Conservation (phyloP, 92 coral and sea anemone genomes). For the Porites cylindrica region DNA sequence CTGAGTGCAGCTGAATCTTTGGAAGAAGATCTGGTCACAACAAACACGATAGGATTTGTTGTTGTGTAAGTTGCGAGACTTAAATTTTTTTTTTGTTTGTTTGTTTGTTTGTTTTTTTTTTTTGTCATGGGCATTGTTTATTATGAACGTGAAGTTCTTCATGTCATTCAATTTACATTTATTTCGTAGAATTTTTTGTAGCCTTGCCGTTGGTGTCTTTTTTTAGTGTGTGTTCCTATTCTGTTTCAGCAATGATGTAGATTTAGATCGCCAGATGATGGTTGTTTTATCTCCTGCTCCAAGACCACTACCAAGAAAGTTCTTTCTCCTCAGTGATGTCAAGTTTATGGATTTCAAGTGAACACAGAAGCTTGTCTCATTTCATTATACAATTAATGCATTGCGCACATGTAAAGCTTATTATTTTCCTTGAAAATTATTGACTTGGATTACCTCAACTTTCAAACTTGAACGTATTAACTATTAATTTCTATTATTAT, state of each 20-base stretch:
- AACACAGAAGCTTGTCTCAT: not conserved
- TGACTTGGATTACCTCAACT: too few species aligned
- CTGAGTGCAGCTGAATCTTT: slow-evolving; percentile 93
- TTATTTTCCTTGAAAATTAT: too few species aligned
- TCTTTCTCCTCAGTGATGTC: slow-evolving; percentile 87
- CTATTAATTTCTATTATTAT: too few species aligned
- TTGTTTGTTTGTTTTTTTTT: too few species aligned
- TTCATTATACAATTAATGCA: too few species aligned
- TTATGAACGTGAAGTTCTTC: too few species aligned
- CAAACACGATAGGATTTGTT: slow-evolving; percentile 90
- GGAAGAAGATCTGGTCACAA: slow-evolving; percentile 86
- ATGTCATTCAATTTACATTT: too few species aligned
- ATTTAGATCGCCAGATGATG: slow-evolving; percentile 92
- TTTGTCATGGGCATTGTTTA: too few species aligned
- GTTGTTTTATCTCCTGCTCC: slow-evolving; percentile 99
- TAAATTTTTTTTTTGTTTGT: not conserved
- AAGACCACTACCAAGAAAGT: slow-evolving; percentile 94
- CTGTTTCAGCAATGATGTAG: slow-evolving; percentile 88
- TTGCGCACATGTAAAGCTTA: too few species aligned
- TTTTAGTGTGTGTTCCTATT: not conserved
- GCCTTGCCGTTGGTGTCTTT: too few species aligned
- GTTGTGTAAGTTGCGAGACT: slow-evolving; percentile 84
- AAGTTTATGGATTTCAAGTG: slow-evolving; percentile 99
- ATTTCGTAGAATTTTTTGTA: too few species aligned
- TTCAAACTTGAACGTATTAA: too few species aligned